Base-by-base conservation (phyloP, 2,888 invertebrate genomes). In the Patella ulyssiponensis region DNA sequence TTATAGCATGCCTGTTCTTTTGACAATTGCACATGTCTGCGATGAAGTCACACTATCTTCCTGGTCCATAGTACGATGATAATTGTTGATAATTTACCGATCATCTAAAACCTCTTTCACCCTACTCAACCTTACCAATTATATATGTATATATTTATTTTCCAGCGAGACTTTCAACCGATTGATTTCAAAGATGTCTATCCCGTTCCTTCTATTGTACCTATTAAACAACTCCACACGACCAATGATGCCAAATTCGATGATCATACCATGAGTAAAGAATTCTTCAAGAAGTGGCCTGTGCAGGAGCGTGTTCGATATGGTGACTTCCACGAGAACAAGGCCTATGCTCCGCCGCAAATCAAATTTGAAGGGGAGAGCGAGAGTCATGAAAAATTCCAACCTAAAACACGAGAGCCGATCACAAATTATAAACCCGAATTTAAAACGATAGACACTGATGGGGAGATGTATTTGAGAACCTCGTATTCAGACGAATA, bases 271-370 rank as follows among this genome's bases (percentile, higher is more conserved):
- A 88, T 81, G 75, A 86, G 84, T 77, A 88, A 88, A 53, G 87
- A 88, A 53, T 88, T 88, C 81, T 88, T 88, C 84, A 83, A 86
- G 77, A 83, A 88, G 79, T 90, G 89, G 88, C 86, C 85, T 9
- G 69, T 85, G 1, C 76, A 85, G 7, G 84, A 86, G 4, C 79
- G 89, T 0, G 77, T 84, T 1, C 81, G 89, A 52, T 86, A 86
- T 79, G 89, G 90, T 7, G 90, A 91, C 77, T 88, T 90, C 85
- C 89, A 90, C 79, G 90, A 90, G 70, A 87, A 88, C 80, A 81
- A 86, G 51, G 86, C 85, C 0, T 90, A 90, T 77, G 74, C 88
- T 12, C 90, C 89, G 3, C 88, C 89, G 0, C 78, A 75, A 75
- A 80, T 79, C 9, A 87, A 86, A 72, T 89, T 89, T 80, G 84